Base-by-base conservation (phyloP, 2,113 vertebrate species). In the Chrysochloris asiatica region DNA sequence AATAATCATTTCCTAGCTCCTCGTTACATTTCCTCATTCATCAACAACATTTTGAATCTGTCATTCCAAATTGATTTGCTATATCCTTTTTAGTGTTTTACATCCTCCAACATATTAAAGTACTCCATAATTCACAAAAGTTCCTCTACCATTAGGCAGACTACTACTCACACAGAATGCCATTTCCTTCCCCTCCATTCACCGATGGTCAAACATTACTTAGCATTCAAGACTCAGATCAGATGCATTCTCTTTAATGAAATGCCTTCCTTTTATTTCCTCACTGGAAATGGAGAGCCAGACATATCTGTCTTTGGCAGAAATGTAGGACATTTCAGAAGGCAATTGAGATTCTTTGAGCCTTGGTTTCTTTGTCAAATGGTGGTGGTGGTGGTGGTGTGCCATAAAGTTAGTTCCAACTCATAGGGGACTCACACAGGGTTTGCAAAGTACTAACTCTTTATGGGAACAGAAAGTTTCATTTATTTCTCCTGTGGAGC, bases 221-320 rank as follows among this genome's bases (percentile, higher is more conserved):
- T 41, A 52, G 36, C 59, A 50, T 38, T 88, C n/a, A 77, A 47
- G 61, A 72, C 30, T 26, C 47, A 50, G 30, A 72, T 28, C 86
- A 50, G 61, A 77, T 22, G 12, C 8, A 21, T 82, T 45, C 28
- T 84, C 21, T 69, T 88, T 48, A 72, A 72, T 33, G 22, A 54
- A 56, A 14, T 65, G 71, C n/a, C 16, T 88, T 87, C 26, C 6
- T 69, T 86, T n/a, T 52, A 48, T 86, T 11, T 4, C 33, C 26
- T 73, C 78, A 54, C 30, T 80, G 30, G 48, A 80, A 86, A 87
- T 21, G 38, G 63, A 82, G 9, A 76, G 83, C 21, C 21, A 63
- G 22, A 5, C n/a, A 12, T 54, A 75, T 30, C 7, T 47, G 26
- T 33, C 38, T 43, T 47, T 71, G 72, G 48, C 30, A 92, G 36